phyloP scores from a whole-genome alignment of 2,797 vertebrate genomes.

The Mormyrops boulengeri region DNA sequence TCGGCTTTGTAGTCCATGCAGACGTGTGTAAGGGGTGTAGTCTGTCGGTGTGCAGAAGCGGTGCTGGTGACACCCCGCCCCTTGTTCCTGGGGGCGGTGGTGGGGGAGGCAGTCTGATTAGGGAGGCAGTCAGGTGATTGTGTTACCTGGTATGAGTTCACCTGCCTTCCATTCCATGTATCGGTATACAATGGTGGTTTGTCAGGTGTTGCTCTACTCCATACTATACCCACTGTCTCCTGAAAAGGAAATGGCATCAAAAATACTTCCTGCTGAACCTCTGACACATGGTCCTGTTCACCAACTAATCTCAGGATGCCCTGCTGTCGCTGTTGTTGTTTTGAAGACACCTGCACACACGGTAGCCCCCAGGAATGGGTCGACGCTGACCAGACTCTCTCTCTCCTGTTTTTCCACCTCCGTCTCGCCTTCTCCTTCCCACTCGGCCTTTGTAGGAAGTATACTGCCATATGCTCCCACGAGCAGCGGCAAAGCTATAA shows the following conservation, averaged over 20 bases:
- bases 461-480: constrained; percentile 61
- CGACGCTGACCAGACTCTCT: background rate
- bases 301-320: too few relatives aligned
- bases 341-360: background rate
- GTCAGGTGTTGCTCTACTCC: background rate
- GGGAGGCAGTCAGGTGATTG: background rate
- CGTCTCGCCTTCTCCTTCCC: background rate
- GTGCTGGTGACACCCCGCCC: background rate
- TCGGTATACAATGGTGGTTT: background rate
- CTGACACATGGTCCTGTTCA: too few relatives aligned
- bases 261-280: too few relatives aligned
- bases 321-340: background rate
- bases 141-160: background rate
- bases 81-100: background rate
- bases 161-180: background rate
- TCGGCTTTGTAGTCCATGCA: background rate
- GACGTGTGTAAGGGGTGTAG: background rate
- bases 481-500: constrained; percentile 84
- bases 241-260: too few relatives aligned
- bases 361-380: background rate
- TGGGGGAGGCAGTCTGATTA: background rate
- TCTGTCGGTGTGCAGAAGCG: background rate
- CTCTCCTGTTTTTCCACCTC: background rate
- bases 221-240: too few relatives aligned
- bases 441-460: constrained; percentile 59